Evolutionary conservation across 1,140 invertebrate genomes (phyloP).

Genomic region (Lamellibrachia luymesi): DNA sequence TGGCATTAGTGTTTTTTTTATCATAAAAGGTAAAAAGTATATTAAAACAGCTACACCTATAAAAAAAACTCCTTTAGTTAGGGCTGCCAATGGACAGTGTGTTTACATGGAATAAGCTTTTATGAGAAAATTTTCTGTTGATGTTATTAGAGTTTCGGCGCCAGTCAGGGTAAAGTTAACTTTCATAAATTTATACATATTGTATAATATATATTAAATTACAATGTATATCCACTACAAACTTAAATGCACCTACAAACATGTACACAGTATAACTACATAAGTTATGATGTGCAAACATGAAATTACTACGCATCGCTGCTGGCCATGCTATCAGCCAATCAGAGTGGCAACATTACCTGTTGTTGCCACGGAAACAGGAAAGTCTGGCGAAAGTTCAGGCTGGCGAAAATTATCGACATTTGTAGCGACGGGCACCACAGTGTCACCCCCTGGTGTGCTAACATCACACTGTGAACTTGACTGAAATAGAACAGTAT

Average conservation of each 20-base stretch:
- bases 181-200: background rate
- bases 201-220: background rate
- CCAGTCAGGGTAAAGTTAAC: background rate
- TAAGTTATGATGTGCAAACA: background rate
- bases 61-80: background rate
- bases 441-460: background rate
- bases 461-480: background rate
- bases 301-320: background rate
- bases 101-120: background rate
- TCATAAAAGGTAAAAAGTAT: no score
- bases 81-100: background rate
- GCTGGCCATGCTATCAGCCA: background rate
- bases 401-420: background rate
- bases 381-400: background rate
- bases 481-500: background rate
- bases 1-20: no score
- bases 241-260: background rate
- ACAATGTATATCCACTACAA: background rate
- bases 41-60: no score
- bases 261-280: background rate
- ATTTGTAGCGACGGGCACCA: background rate
- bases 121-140: background rate
- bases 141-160: background rate
- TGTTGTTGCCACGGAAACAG: background rate
- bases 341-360: background rate